phyloP scores from a whole-genome alignment of 92 coral and sea anemone species.

The Epizoanthus scotinus region DNA sequence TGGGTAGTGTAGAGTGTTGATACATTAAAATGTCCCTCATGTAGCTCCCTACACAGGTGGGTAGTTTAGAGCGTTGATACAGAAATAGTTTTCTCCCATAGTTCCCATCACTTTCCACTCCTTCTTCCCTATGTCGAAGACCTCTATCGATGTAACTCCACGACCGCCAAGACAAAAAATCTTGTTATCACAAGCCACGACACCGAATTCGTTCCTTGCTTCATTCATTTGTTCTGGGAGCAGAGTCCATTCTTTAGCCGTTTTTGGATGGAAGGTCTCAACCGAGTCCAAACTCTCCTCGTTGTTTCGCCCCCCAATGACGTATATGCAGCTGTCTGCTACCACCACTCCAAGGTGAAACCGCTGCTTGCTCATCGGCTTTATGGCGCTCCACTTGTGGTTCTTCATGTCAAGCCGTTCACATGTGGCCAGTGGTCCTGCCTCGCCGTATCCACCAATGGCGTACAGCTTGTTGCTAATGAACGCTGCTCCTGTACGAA shows the following conservation, averaged over 20 bases:
- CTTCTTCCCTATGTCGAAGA: constrained; percentile 55
- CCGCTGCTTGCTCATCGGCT: constrained; percentile 65
- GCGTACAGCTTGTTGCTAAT: constrained; percentile 76
- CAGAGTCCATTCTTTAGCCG: constrained; percentile 52
- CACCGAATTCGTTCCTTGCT: constrained; percentile 89
- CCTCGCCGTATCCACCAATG: constrained; percentile 87
- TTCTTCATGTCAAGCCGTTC: constrained; percentile 76
- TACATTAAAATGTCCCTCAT: constrained; percentile 69
- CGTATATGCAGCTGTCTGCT: constrained; percentile 62
- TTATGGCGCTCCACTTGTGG: constrained; percentile 73
- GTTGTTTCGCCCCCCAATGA: constrained; percentile 87
- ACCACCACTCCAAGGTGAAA: constrained; percentile 65
- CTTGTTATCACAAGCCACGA: constrained; percentile 54
- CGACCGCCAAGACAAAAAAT: constrained; percentile 91
- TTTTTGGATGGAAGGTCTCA: constrained; percentile 74
- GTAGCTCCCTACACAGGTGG: constrained; percentile 60
- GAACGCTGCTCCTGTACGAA: constrained; percentile 62
- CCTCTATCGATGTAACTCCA: constrained; percentile 79
- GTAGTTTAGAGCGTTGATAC: constrained; percentile 76
- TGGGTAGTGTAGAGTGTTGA: constrained; percentile 73
- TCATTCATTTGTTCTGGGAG: constrained; percentile 59
- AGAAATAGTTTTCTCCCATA: constrained; percentile 73
- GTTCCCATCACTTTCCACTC: constrained; percentile 71
- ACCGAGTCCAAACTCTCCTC: constrained; percentile 67
- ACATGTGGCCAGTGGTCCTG: constrained; percentile 70